These are phyloP conservation scores for Drosophila atripex DNA, from an alignment of 2,888 invertebrate species.

Conservation along the genomic window DNA sequence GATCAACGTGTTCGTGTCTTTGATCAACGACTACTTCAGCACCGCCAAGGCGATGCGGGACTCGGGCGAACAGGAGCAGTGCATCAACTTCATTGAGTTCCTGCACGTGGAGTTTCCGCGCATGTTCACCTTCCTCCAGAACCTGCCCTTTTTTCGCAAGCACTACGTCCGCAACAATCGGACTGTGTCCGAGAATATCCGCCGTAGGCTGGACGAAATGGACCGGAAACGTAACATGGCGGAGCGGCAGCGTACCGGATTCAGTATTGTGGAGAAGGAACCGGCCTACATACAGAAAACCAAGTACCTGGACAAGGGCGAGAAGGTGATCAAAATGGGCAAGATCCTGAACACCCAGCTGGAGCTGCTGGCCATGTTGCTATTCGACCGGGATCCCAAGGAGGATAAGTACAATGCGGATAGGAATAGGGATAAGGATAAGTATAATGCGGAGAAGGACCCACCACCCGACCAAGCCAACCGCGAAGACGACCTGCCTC, in stretches of 20 bases:
- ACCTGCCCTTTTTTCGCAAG: slow-evolving; percentile 34
- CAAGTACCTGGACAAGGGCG: slow-evolving; percentile 8
- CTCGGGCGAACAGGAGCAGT: neutral
- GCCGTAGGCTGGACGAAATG: slow-evolving; percentile 9
- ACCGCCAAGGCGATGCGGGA: slow-evolving; percentile 57
- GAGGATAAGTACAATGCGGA: neutral
- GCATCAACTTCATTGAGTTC: slow-evolving; percentile 73
- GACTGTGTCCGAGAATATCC: slow-evolving; percentile 55
- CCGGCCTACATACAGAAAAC: neutral
- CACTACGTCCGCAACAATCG: slow-evolving; percentile 35
- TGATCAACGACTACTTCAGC: slow-evolving; percentile 74
- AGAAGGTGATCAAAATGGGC: slow-evolving; percentile 25
- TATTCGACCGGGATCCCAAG: slow-evolving; percentile 4
- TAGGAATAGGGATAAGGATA: neutral
- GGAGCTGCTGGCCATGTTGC: slow-evolving; percentile 9
- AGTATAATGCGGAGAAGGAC: no score
- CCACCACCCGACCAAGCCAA: no score
- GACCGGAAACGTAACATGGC: neutral
- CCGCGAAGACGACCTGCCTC: no score
- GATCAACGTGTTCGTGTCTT: slow-evolving; percentile 75
- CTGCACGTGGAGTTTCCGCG: slow-evolving; percentile 53
- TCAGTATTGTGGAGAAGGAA: neutral
- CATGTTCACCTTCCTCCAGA: slow-evolving; percentile 22
- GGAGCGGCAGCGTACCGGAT: neutral
- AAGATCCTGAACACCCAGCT: slow-evolving; percentile 51